phyloP scores from a whole-genome alignment of 2,888 invertebrate genomes.

The Mesoligia furuncula region DNA sequence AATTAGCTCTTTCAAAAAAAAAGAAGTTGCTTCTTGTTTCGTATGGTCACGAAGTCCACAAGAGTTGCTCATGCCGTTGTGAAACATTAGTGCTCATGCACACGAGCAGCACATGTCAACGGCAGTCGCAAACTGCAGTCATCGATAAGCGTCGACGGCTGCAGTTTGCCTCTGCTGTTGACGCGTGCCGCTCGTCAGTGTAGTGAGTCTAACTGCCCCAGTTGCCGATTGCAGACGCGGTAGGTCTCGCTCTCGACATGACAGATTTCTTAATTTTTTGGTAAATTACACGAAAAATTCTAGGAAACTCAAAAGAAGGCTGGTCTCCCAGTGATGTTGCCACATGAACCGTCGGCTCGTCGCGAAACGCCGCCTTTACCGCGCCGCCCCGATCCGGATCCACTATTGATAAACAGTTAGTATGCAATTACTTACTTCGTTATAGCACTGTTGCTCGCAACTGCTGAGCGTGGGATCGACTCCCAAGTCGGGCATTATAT shows the following conservation, averaged over 20 bases:
- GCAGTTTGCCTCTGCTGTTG: too few relatives aligned
- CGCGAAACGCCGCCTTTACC: slow-evolving; percentile 94
- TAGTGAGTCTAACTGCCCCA: not conserved
- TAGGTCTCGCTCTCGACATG: too few relatives aligned
- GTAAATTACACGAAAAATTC: slow-evolving; percentile 13
- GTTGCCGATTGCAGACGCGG: not conserved
- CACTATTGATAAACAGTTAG: slow-evolving; percentile 91
- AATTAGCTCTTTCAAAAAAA: not conserved
- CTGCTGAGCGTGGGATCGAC: not conserved
- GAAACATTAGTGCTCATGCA: too few relatives aligned
- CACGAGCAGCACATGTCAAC: too few relatives aligned
- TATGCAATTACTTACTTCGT: slow-evolving; percentile 13
- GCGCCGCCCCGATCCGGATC: slow-evolving; percentile 93
- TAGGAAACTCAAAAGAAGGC: slow-evolving; percentile 96
- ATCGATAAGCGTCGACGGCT: too few relatives aligned
- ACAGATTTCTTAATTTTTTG: not conserved
- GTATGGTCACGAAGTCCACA: not conserved
- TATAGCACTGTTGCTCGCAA: not conserved
- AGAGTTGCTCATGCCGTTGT: not conserved
- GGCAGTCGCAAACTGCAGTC: too few relatives aligned
- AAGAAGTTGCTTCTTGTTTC: not conserved
- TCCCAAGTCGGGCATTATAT: not conserved
- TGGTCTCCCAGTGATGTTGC: slow-evolving; percentile 95
- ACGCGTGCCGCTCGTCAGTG: too few relatives aligned
- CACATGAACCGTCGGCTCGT: slow-evolving; percentile 94